Evolutionary conservation across 2,797 vertebrate genomes (phyloP).

Genomic region (Cyprinella venusta): DNA sequence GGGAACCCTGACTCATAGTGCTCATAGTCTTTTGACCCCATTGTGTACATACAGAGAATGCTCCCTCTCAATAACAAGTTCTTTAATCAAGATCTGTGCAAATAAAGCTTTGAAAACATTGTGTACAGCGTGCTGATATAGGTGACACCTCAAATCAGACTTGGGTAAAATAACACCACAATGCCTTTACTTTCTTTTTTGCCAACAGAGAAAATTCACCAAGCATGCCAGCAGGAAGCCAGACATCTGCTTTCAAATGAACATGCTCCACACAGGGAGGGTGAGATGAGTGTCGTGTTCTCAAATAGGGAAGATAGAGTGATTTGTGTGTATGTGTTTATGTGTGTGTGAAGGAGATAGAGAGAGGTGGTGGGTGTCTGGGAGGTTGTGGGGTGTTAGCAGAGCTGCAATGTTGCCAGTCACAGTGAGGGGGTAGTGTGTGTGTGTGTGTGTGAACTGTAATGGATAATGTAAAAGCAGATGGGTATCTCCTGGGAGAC

Average conservation of each 20-base stretch:
- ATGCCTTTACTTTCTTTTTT: slow-evolving; percentile 22
- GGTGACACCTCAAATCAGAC: slow-evolving; percentile 15
- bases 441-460: slow-evolving; percentile 74
- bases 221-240: slow-evolving; percentile 52
- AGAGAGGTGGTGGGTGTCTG: slow-evolving; percentile 42
- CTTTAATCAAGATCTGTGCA: slow-evolving; percentile 29
- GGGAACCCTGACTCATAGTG: neutral
- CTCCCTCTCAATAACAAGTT: slow-evolving; percentile 16
- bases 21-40: neutral
- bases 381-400: slow-evolving; percentile 63
- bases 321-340: slow-evolving; percentile 49
- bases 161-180: slow-evolving; percentile 40
- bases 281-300: slow-evolving; percentile 39
- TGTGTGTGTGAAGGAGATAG: slow-evolving; percentile 35
- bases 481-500: slow-evolving; percentile 94
- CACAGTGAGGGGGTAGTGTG: slow-evolving; percentile 63
- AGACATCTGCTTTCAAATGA: slow-evolving; percentile 62
- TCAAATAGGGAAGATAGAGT: slow-evolving; percentile 45
- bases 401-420: slow-evolving; percentile 83
- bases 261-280: slow-evolving; percentile 52
- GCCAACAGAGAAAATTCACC: slow-evolving; percentile 40
- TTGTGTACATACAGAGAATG: neutral
- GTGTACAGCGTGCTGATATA: slow-evolving; percentile 1
- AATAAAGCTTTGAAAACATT: slow-evolving; percentile 37
- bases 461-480: slow-evolving; percentile 99